phyloP scores from a whole-genome alignment of 1,140 invertebrate genomes.

The Calephelis virginiensis region DNA sequence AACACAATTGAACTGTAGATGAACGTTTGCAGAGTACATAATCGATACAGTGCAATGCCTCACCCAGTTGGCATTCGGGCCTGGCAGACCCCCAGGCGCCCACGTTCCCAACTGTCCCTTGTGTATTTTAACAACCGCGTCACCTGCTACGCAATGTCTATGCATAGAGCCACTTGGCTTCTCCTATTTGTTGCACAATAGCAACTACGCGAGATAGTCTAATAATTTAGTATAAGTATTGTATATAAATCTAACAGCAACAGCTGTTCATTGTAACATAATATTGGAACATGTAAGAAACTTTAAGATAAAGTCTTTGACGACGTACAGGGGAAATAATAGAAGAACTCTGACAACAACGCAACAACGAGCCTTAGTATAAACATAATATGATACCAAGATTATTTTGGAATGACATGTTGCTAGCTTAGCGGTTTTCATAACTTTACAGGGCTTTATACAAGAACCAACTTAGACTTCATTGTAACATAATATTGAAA shows the following conservation, averaged over 20 bases:
- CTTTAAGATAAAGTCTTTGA: too few relatives aligned
- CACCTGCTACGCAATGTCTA: slow-evolving; percentile 34
- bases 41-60: slow-evolving; percentile 32
- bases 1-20: slow-evolving; percentile 4
- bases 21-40: slow-evolving; percentile 11
- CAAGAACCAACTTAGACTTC: too few relatives aligned
- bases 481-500: too few relatives aligned
- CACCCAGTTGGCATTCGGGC: slow-evolving; percentile 57
- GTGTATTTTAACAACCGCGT: slow-evolving; percentile 46
- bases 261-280: too few relatives aligned
- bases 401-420: too few relatives aligned
- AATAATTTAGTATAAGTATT: slow-evolving; percentile 35
- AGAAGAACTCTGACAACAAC: too few relatives aligned
- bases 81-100: slow-evolving; percentile 55
- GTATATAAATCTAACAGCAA: not conserved
- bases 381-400: too few relatives aligned
- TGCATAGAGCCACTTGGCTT: slow-evolving; percentile 36
- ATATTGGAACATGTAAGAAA: too few relatives aligned
- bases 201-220: slow-evolving; percentile 31
- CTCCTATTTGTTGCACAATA: slow-evolving; percentile 33
- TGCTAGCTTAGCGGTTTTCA: too few relatives aligned
- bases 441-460: too few relatives aligned
- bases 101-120: slow-evolving; percentile 33
- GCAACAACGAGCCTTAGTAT: too few relatives aligned
- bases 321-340: too few relatives aligned